Evolutionary conservation across 2,888 invertebrate genomes (phyloP).

Genomic region (Yponomeuta plumbellus): DNA sequence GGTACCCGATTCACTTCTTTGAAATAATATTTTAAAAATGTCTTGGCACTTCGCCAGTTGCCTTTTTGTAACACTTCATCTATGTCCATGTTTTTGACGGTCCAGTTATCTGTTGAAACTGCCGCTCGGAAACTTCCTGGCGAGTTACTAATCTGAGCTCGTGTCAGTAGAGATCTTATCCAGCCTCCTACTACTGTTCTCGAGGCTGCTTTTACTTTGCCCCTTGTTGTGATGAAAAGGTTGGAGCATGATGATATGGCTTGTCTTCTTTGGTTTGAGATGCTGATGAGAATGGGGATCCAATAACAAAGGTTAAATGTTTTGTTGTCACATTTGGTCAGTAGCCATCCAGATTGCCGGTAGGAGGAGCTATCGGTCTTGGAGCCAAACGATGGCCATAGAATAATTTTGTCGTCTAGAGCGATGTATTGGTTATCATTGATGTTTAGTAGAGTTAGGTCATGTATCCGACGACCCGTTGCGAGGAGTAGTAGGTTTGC

Average conservation of each 20-base stretch:
- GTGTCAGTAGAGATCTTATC: no score
- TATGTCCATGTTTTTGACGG: constrained; percentile 4
- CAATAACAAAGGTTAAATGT: constrained; percentile 7
- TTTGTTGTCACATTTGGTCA: background rate
- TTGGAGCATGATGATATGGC: background rate
- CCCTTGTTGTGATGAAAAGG: background rate
- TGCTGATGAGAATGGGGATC: background rate
- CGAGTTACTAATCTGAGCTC: background rate
- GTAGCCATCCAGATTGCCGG: constrained; percentile 11
- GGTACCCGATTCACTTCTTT: constrained; percentile 2
- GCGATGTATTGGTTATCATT: background rate
- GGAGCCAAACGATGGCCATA: constrained; percentile 16
- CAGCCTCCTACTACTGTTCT: no score
- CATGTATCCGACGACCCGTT: constrained; percentile 13
- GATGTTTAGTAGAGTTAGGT: constrained; percentile 10
- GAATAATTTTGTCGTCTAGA: background rate
- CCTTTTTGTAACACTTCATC: constrained; percentile 10
- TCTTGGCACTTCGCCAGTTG: constrained; percentile 11
- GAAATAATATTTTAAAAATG: constrained; percentile 13
- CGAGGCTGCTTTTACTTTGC: no score
- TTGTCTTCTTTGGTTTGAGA: background rate
- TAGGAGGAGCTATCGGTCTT: constrained; percentile 4
- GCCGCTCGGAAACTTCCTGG: background rate
- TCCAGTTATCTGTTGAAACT: background rate
- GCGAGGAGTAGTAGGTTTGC: constrained; percentile 22